phyloP scores from a whole-genome alignment of 2,113 vertebrate species.

The Zosterops pallidus region DNA sequence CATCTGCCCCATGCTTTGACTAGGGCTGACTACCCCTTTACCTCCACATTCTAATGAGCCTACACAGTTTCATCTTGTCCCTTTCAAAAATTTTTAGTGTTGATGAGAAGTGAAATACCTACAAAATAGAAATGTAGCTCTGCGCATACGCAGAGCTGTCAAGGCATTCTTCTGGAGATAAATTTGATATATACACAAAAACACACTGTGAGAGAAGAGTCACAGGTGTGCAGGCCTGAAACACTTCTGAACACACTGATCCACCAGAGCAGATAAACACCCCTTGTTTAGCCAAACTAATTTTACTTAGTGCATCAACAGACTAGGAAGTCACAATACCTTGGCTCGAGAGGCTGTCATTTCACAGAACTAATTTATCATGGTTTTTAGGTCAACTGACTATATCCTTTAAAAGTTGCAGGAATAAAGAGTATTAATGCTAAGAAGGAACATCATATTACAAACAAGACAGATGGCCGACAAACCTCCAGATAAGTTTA shows the following conservation, averaged over 20 bases:
- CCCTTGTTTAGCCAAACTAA: neutral
- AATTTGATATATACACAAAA: neutral
- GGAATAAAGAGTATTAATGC: neutral
- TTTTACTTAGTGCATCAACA: neutral
- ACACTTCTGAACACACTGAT: neutral
- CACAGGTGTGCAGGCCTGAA: neutral
- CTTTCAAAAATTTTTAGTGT: neutral
- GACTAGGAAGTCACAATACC: neutral
- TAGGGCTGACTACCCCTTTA: neutral
- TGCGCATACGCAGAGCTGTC: neutral
- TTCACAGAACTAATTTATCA: neutral
- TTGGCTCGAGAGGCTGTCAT: neutral
- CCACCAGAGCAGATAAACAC: neutral
- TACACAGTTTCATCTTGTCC: fast-evolving
- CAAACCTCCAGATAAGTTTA: neutral
- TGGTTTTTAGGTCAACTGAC: neutral
- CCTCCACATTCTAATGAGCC: neutral
- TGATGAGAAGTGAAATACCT: neutral
- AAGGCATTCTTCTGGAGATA: neutral
- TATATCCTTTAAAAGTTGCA: neutral
- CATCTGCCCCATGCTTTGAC: neutral
- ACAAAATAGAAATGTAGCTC: neutral
- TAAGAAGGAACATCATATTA: neutral
- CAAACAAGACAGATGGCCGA: neutral
- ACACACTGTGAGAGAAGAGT: neutral